A percentile compares a stretch with the other conserved stretches of the same genome.
phyloP scores from a whole-genome alignment of 2,113 vertebrate species.

The Pseudorectes ferrugineus region DNA sequence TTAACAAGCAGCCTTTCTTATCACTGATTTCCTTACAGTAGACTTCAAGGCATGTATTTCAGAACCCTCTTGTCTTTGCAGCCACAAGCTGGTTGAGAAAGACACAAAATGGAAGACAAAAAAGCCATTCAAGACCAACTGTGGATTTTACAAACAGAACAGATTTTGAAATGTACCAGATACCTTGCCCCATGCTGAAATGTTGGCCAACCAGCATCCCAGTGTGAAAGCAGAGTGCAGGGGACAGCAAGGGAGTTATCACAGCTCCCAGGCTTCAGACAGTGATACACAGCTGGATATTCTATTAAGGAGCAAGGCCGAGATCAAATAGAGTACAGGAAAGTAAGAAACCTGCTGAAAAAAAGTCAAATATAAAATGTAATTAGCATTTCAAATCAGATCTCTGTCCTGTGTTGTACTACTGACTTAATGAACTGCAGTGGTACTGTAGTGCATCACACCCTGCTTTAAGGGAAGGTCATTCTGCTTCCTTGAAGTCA shows the following conservation, averaged over 20 bases:
- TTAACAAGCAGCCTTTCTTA: neutral
- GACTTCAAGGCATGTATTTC: neutral
- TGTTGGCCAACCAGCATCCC: neutral
- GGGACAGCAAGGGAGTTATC: neutral
- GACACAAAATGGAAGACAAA: constrained; percentile 8
- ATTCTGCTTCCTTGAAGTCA: neutral
- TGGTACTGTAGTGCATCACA: no score
- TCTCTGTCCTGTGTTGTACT: neutral
- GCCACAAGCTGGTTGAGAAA: neutral
- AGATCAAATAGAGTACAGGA: neutral
- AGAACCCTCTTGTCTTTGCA: neutral
- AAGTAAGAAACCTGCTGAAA: neutral
- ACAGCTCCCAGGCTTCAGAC: neutral
- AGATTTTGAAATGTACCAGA: neutral
- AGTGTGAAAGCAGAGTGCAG: neutral
- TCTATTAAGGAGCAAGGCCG: neutral
- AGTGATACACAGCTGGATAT: neutral
- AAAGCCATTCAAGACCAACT: neutral
- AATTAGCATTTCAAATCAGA: neutral
- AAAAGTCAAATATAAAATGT: neutral
- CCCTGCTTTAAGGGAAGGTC: neutral
- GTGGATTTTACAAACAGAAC: neutral
- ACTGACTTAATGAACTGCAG: neutral
- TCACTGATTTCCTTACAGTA: neutral
- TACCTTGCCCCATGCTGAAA: neutral